These are phyloP conservation scores for Ctenosaura bakeri DNA, from an alignment of 2,797 vertebrate genomes.

Conservation along the genomic window DNA sequence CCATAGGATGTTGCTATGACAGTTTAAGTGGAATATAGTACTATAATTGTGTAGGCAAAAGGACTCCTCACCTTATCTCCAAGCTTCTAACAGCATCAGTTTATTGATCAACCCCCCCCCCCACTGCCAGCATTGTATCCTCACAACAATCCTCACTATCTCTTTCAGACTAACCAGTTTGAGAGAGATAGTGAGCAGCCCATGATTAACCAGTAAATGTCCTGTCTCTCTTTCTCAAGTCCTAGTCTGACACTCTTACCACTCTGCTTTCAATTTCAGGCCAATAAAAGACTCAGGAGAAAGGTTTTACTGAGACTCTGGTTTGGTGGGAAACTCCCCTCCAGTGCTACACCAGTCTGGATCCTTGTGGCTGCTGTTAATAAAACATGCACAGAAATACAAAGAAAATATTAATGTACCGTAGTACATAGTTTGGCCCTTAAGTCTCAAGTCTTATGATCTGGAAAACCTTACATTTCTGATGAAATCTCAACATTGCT, in stretches of 20 bases:
- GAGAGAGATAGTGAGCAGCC: background rate
- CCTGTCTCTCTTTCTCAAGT: background rate
- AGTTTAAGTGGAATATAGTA: too few relatives aligned
- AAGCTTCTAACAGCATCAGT: background rate
- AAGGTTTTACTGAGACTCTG: background rate
- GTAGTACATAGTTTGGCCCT: background rate
- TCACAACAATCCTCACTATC: background rate
- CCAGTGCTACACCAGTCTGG: background rate
- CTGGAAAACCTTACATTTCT: background rate
- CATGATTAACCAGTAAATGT: background rate
- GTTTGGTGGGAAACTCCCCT: background rate
- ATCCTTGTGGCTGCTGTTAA: background rate
- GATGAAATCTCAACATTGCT: slow-evolving; percentile 11
- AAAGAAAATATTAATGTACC: background rate
- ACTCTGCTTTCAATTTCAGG: background rate
- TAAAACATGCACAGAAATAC: background rate
- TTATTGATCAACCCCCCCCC: background rate
- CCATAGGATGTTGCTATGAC: too few relatives aligned
- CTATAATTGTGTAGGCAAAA: too few relatives aligned
- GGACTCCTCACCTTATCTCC: too few relatives aligned
- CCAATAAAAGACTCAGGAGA: background rate
- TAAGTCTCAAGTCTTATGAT: background rate
- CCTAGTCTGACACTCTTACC: background rate
- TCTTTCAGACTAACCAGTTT: too few relatives aligned
- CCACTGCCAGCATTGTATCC: background rate